These are phyloP conservation scores for Leptobrachium leishanense DNA, from an alignment of 2,113 vertebrate genomes.

Conservation along the genomic window DNA sequence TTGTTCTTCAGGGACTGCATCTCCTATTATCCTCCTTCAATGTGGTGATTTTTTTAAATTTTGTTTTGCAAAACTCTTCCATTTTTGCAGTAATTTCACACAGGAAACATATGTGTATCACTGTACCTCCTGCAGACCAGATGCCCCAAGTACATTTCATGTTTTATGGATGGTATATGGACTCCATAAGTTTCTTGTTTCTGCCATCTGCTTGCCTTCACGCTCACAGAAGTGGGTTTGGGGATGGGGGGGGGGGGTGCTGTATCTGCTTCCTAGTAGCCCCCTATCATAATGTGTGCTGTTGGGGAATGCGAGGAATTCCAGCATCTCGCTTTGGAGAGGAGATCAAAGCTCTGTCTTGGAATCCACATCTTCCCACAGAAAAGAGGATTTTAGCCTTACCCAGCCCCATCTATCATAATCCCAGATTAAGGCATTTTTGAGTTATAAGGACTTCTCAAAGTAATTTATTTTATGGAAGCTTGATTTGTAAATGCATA, in stretches of 20 bases:
- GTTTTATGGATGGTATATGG: no score
- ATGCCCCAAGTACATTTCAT: no score
- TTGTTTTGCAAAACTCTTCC: no score
- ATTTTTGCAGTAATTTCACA: not conserved
- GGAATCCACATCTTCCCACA: conserved; percentile 1
- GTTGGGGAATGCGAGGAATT: conserved; percentile 20
- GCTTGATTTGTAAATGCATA: no score
- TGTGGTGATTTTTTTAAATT: no score
- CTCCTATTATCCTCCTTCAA: no score
- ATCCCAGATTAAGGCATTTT: no score
- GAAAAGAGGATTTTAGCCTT: not conserved
- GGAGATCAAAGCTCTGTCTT: conserved; percentile 14
- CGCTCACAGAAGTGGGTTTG: not conserved
- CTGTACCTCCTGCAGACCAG: no score
- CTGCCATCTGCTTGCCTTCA: conserved; percentile 11
- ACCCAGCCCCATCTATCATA: no score
- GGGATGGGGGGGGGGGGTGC: not conserved
- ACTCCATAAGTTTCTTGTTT: not conserved
- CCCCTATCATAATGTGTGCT: not conserved
- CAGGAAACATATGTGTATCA: not conserved
- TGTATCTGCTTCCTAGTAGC: not conserved
- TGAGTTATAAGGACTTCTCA: no score
- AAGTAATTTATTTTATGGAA: no score
- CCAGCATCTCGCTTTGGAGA: not conserved
- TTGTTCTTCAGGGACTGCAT: no score